These are phyloP conservation scores for Daubentonia madagascariensis DNA, from an alignment of 2,113 vertebrate species.

Conservation along the genomic window DNA sequence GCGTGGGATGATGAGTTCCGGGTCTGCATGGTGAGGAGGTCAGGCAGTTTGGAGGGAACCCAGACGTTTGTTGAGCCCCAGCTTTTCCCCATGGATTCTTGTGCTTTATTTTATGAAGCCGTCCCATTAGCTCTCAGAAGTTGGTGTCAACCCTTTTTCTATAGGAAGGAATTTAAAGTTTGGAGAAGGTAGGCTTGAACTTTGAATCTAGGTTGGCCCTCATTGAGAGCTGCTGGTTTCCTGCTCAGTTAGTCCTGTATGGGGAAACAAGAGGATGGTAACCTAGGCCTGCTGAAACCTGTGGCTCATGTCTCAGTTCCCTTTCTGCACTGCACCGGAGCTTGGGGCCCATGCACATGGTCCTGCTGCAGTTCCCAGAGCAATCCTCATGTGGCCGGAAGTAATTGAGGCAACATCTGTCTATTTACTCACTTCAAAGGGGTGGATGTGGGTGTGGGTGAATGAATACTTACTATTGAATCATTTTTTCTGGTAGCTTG, in stretches of 20 bases:
- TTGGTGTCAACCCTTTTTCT: not conserved
- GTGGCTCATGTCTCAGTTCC: not conserved
- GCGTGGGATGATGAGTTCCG: not conserved
- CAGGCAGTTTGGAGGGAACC: not conserved
- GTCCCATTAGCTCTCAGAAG: not conserved
- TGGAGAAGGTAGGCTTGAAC: not conserved
- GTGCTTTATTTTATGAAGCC: not conserved
- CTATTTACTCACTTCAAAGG: not conserved
- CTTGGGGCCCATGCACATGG: not conserved
- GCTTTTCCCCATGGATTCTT: not conserved
- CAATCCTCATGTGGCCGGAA: not conserved
- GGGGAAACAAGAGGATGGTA: not conserved
- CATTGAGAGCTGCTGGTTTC: not conserved
- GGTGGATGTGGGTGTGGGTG: not conserved
- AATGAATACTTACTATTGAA: not conserved
- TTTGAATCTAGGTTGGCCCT: not conserved
- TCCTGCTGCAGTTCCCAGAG: not conserved
- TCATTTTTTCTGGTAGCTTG: conserved; percentile 16
- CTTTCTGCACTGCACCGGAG: not conserved
- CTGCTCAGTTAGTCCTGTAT: not conserved
- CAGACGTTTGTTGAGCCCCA: not conserved
- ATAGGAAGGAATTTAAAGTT: not conserved
- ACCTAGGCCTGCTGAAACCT: not conserved
- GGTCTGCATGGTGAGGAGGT: not conserved
- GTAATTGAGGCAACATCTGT: not conserved